Conservation (phyloP, 2,888 invertebrate genomes). For the Acleris holmiana region DNA sequence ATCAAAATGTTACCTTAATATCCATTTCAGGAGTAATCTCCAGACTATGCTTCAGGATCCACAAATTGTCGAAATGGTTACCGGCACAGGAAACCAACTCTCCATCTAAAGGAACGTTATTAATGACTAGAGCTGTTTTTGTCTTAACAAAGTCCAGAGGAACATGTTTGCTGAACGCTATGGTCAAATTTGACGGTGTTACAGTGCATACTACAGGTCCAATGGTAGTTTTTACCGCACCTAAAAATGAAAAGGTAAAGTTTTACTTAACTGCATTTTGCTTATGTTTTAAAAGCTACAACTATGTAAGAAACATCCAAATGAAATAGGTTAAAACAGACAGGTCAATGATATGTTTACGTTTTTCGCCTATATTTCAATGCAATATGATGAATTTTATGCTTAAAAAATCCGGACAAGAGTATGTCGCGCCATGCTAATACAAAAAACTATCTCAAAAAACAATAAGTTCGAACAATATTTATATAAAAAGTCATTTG, state of each 20-base stretch:
- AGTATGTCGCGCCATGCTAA: no score
- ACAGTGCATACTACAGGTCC: slow-evolving; percentile 66
- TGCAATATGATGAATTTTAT: no score
- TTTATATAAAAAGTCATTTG: no score
- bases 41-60: slow-evolving; percentile 67
- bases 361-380: no score
- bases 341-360: no score
- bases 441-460: no score
- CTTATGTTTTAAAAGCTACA: no score
- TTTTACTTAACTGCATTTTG: not conserved
- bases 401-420: no score
- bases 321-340: no score
- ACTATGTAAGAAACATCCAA: no score
- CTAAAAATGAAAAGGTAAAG: slow-evolving; percentile 50
- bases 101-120: slow-evolving; percentile 56
- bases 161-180: slow-evolving; percentile 72
- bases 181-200: slow-evolving; percentile 60
- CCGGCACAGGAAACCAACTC: slow-evolving; percentile 73
- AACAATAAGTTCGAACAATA: no score
- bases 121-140: slow-evolving; percentile 57
- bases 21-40: slow-evolving; percentile 51
- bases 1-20: slow-evolving; percentile 57
- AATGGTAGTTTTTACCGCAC: slow-evolving; percentile 72
- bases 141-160: slow-evolving; percentile 52
- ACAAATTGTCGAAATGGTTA: slow-evolving; percentile 74